Base-by-base conservation (phyloP, 30 jellyfish, hydroid and myxozoan species). In the Aurelia sp. region DNA sequence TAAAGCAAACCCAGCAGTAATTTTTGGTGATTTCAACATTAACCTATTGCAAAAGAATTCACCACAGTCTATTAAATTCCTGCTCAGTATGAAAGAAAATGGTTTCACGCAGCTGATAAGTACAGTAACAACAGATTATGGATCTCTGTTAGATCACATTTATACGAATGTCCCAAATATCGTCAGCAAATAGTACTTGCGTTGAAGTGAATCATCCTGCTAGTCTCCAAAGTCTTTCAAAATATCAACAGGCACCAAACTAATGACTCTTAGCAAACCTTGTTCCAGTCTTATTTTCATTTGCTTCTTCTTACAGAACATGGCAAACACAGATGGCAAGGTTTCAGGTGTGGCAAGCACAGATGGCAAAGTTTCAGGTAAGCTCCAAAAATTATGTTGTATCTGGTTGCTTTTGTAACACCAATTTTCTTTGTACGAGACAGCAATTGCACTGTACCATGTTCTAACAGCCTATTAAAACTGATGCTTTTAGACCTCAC, bases 21-120 rank as follows among this genome's bases (percentile, higher is more conserved):
- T 71, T 71, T 33, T 71, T 11, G 82, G 82, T 4, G 74, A 71
- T 71, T 71, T 71, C 82, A 71, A 71, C 69, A 71, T 71, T 4
- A 41, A 71, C 51, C 20, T 66, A 22, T 66, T 35, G 6, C 62
- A 22, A 13, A 22, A 10, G 6, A 66, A 66, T 4, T 23, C 47
- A 6, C 47, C 76, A 22, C 47, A 66, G 17, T 4, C 52, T 66
- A 60, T 35, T 15, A 23, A 22, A 4, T 35, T 66, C n/a, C 18
- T 66, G 10, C 11, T 7, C 52, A 66, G 27, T 3, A 66, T 66
- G 76, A 23, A 66, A 66, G 13, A 66, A 23, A 6, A 15, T 66
- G 76, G 76, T 16, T 66, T 66, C 52, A 16, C 41, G 15, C 76
- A 66, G 76, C 41, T 66, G 52, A 66, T 22, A 3, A 66, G 13